These are phyloP conservation scores for Rhinatrema bivittatum DNA, from an alignment of 2,797 vertebrate species.

Conservation along the genomic window DNA sequence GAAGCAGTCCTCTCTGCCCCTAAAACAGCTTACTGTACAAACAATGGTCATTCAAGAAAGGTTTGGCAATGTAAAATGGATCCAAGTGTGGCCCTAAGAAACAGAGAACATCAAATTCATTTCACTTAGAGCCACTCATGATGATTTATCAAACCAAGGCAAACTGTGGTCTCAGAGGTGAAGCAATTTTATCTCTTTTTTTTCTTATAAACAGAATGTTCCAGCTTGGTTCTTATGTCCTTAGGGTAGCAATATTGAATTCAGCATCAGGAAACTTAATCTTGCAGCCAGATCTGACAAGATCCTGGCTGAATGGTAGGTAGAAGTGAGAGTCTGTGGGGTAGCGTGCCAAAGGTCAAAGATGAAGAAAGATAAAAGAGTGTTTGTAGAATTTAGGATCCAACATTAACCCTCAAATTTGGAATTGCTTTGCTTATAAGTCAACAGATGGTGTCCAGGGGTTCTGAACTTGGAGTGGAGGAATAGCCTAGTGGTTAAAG, in stretches of 20 bases:
- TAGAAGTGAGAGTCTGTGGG: conserved; percentile 39
- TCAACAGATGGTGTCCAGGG: background rate
- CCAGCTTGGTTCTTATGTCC: conserved; percentile 51
- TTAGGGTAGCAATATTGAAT: conserved; percentile 61
- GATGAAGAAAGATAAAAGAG: conserved; percentile 15
- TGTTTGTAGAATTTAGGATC: conserved; percentile 26
- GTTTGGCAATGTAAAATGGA: conserved; percentile 37
- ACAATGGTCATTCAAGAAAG: conserved; percentile 31
- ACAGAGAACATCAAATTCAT: conserved; percentile 43
- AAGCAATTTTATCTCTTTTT: conserved; percentile 49
- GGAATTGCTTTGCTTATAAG: background rate
- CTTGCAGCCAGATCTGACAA: conserved; percentile 60
- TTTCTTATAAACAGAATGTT: conserved; percentile 37
- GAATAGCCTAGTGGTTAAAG: no score
- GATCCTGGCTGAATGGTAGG: conserved; percentile 38
- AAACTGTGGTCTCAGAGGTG: conserved; percentile 41
- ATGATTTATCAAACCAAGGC: conserved; percentile 42
- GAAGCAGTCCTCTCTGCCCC: no score
- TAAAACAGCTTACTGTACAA: no score
- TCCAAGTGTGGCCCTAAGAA: conserved; percentile 38
- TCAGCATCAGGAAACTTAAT: conserved; percentile 56
- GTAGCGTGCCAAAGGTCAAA: no score
- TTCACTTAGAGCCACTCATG: conserved; percentile 47
- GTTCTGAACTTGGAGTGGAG: conserved; percentile 9
- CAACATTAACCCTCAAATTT: conserved; percentile 16